phyloP scores from a whole-genome alignment of 2,113 vertebrate genomes.

The Sinocyclocheilus anophthalmus region DNA sequence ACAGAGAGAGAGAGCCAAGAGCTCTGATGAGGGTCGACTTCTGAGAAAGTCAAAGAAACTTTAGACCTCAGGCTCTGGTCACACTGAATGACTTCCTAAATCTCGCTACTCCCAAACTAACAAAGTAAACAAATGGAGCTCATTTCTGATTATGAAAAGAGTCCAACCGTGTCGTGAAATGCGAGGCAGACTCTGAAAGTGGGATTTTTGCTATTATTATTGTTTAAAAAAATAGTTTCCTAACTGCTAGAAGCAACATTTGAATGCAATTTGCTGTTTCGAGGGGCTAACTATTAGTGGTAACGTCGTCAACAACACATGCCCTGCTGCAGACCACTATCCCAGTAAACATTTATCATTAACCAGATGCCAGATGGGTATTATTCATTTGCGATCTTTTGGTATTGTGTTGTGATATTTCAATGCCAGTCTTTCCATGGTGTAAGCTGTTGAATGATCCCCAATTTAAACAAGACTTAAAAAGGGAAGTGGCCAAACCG shows the following conservation, averaged over 20 bases:
- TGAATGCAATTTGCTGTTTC: not conserved
- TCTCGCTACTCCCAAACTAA: slow-evolving; percentile 6
- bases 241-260: not conserved
- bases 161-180: slow-evolving; percentile 23
- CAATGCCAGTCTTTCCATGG: slow-evolving; percentile 38
- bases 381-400: slow-evolving; percentile 16
- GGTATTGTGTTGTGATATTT: slow-evolving; percentile 41
- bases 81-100: slow-evolving; percentile 47
- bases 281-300: slow-evolving; percentile 3
- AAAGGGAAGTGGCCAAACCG: slow-evolving; percentile 17
- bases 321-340: slow-evolving; percentile 21
- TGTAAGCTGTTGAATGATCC: not conserved
- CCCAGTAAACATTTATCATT: slow-evolving; percentile 7
- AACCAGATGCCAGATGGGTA: slow-evolving; percentile 17
- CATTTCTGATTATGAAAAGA: slow-evolving; percentile 17
- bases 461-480: slow-evolving; percentile 36
- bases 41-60: slow-evolving; percentile 19
- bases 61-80: slow-evolving; percentile 31
- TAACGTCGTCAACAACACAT: slow-evolving; percentile 24
- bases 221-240: not conserved
- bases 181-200: not conserved
- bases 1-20: slow-evolving; percentile 13
- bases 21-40: slow-evolving; percentile 28
- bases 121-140: slow-evolving; percentile 42
- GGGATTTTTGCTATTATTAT: not conserved